Base-by-base conservation (phyloP, 2,888 invertebrate species). In the Cheilosia soror region DNA sequence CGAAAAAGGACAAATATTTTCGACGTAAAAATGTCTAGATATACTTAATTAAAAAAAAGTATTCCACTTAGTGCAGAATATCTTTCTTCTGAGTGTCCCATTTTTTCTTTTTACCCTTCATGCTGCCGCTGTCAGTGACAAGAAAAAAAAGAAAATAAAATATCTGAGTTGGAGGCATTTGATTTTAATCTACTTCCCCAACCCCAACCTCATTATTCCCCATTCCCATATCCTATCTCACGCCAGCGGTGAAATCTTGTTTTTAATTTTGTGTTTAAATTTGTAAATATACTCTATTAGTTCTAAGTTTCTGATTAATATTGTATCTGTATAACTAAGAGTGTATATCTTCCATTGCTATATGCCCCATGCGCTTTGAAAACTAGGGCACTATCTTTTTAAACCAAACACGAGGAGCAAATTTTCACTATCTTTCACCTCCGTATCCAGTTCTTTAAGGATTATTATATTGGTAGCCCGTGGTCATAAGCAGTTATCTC, bases 361-460 rank as follows among this genome's bases (percentile, higher is more conserved):
- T 27, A 57, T 75, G 27, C 0, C 20, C 11, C 27, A 15, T 49
- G 40, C 20, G 31, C 0, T 7, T 29, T 66, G 5, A 27, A 78
- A 78, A 78, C 69, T 71, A 40, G 69, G 77, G 29, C 63, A 78
- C 62, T 63, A 55, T 40, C 69, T 78, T 69, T n/a, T n/a, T 47
- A 69, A 60, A 60, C 9, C 31, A 47, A 31, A 58, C 57, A 69
- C 47, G 33, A 37, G 33, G 58, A 58, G 58, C 15, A 37, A 9
- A 47, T 75, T 58, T 58, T 58, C 66, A 66, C 49, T 66, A 60
- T 60, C 42, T 15, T 40, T 33, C 15, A 20, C 33, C 27, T 40
- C 29, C 33, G 9, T 5, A n/a, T 0, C 42, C 25, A 42, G 15
- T n/a, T 20, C n/a, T 42, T 15, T 9, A 15, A 31, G 49, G 58